Base-by-base conservation (phyloP, 2,797 vertebrate genomes). In the Enteromius thamalakanensis region DNA sequence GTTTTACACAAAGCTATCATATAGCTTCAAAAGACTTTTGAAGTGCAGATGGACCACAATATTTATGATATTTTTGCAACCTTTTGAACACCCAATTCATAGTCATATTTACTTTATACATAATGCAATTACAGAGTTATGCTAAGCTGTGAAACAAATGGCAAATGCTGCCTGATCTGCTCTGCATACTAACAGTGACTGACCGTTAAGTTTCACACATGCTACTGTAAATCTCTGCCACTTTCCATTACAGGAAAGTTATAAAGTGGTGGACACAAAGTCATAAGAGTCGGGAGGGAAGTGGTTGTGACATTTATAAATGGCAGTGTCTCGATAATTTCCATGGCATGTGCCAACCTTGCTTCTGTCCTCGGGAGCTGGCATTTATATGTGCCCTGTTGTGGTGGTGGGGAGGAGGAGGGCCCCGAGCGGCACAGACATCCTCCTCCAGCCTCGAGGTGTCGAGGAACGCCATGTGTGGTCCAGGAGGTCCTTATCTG, bases 281-380 rank as follows among this genome's bases (percentile, higher is more conserved):
- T 89, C 51, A 0, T 82, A 53, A 80, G 70, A 90, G 85, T 87
- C n/a, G 17, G 68, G 81, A 19, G 19, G n/a, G 26, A 53, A 83
- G 47, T 40, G 19, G 87, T 84, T 89, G 89, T 93, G 93, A 93
- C 93, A 93, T 94, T 94, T 94, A 84, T 90, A 94, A 94, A 94
- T 93, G 92, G 91, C 92, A 94, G 53, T 64, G 88, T 92, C 89
- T 90, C 74, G 81, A 91, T 90, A 87, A 91, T 88, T 90, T 86
- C 84, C 85, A 82, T 89, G 89, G 85, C 88, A 91, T 92, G 92
- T 90, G 90, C 90, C 91, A 90, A 85, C 87, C 87, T 80, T 89
- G 78, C 86, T 79, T 89, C 80, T 76, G 65, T 93, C 91, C 90
- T 82, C 69, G 51, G 80, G 86, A 91, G 91, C 86, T 93, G 93